Conservation (phyloP, 2,888 invertebrate species). For the Gortyna flavago region DNA sequence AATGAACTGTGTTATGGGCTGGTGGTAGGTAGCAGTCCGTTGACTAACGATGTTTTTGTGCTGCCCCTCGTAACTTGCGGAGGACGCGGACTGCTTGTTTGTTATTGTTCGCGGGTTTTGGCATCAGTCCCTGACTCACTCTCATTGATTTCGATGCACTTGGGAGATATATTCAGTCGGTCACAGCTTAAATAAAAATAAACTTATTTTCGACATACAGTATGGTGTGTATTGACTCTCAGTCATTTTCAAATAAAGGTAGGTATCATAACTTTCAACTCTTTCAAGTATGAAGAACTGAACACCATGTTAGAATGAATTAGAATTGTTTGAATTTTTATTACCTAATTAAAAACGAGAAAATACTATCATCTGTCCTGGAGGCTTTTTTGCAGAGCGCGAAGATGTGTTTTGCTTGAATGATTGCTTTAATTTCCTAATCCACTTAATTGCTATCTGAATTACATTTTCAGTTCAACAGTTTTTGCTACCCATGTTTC, state of each 20-base stretch:
- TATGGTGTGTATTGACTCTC: neutral
- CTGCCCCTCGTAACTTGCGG: conserved; percentile 78
- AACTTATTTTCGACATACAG: conserved; percentile 30
- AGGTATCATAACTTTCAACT: neutral
- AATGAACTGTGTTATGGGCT: conserved; percentile 89
- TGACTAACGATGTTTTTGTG: conserved; percentile 88
- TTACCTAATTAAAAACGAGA: neutral
- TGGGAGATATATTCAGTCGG: conserved; percentile 49
- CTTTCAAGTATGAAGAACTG: neutral
- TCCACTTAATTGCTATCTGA: too few relatives aligned
- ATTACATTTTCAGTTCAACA: neutral
- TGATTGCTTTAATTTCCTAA: too few relatives aligned
- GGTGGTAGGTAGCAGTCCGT: conserved; percentile 85
- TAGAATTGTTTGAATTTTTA: neutral
- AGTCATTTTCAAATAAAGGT: neutral
- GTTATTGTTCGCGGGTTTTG: conserved; percentile 69
- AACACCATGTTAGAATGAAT: neutral
- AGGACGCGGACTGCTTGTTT: conserved; percentile 61
- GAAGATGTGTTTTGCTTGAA: neutral
- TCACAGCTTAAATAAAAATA: conserved; percentile 54
- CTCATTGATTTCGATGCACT: conserved; percentile 59
- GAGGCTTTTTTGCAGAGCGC: neutral
- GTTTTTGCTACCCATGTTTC: neutral
- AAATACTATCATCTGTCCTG: neutral
- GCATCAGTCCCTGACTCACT: conserved; percentile 63